phyloP scores from a whole-genome alignment of 2,888 invertebrate species.

The Dendrolimus houi region DNA sequence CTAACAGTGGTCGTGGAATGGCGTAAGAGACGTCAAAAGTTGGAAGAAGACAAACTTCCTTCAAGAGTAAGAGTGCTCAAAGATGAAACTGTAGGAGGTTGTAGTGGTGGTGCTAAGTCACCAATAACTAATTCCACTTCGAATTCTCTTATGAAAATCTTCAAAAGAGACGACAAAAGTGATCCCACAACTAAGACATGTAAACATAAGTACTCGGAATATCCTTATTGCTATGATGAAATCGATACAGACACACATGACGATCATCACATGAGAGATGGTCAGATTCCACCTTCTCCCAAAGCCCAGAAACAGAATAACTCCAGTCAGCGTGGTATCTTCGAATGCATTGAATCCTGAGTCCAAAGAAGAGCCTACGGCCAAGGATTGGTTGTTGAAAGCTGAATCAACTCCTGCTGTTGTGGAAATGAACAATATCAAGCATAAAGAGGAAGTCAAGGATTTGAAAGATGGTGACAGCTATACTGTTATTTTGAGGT shows the following conservation, averaged over 20 bases:
- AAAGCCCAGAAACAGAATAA: slow-evolving; percentile 64
- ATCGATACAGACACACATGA: slow-evolving; percentile 85
- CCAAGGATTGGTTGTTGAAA: slow-evolving; percentile 62
- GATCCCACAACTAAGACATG: slow-evolving; percentile 81
- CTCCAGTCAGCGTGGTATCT: slow-evolving; percentile 65
- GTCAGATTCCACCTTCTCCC: slow-evolving; percentile 55
- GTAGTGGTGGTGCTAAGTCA: slow-evolving; percentile 49
- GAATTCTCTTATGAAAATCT: slow-evolving; percentile 57
- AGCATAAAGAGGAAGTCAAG: slow-evolving; percentile 64
- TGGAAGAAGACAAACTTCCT: slow-evolving; percentile 79
- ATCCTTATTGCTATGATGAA: slow-evolving; percentile 91
- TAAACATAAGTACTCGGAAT: slow-evolving; percentile 92
- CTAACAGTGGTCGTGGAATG: slow-evolving; percentile 87
- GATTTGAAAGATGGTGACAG: slow-evolving; percentile 79
- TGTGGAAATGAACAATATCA: slow-evolving; percentile 68
- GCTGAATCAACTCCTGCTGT: slow-evolving; percentile 45
- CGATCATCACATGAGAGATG: slow-evolving; percentile 73
- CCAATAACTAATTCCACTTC: slow-evolving; percentile 59
- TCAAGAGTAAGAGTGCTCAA: slow-evolving; percentile 84
- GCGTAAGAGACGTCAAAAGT: slow-evolving; percentile 84
- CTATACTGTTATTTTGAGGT: slow-evolving; percentile 86
- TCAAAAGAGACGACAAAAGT: slow-evolving; percentile 56
- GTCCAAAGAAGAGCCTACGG: slow-evolving; percentile 57
- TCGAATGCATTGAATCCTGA: slow-evolving; percentile 57
- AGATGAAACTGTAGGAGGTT: slow-evolving; percentile 75